Conservation (phyloP, 2,888 invertebrate species). For the Heliconius aoede region DNA sequence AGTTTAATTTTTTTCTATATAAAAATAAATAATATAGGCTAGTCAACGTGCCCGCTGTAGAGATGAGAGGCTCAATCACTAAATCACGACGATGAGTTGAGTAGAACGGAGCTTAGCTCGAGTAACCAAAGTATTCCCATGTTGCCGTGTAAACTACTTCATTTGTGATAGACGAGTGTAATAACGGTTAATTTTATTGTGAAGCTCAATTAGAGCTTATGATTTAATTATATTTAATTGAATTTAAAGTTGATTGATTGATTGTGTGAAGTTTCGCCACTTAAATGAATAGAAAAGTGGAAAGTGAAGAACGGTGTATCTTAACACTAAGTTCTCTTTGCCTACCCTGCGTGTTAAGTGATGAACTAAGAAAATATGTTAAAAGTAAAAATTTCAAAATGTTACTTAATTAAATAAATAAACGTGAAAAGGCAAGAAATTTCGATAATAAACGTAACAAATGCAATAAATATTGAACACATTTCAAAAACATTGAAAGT, state of each 20-base stretch:
- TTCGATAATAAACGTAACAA: not conserved
- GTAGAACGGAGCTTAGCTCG: slow-evolving; percentile 31
- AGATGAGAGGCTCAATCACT: slow-evolving; percentile 26
- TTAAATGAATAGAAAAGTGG: not conserved
- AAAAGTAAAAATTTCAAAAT: not conserved
- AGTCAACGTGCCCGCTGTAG: slow-evolving; percentile 27
- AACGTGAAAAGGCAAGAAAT: not conserved
- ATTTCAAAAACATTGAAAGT: not conserved
- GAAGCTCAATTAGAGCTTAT: not conserved
- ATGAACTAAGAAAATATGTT: not conserved
- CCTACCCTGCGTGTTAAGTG: too few species aligned
- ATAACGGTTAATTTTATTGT: not conserved
- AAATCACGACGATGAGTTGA: slow-evolving; percentile 29
- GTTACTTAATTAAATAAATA: too few species aligned
- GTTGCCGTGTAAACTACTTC: slow-evolving; percentile 4
- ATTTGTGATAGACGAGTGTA: not conserved
- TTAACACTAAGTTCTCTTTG: too few species aligned
- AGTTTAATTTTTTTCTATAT: not conserved
- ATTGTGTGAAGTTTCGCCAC: not conserved
- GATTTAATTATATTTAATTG: not conserved
- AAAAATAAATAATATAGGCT: slow-evolving; percentile 10
- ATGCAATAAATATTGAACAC: not conserved
- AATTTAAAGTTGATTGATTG: not conserved
- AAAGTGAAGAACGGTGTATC: too few species aligned
- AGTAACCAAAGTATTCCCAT: slow-evolving; percentile 39